phyloP scores from a whole-genome alignment of 2,797 vertebrate species.

The Coranthus polyacanthus region DNA sequence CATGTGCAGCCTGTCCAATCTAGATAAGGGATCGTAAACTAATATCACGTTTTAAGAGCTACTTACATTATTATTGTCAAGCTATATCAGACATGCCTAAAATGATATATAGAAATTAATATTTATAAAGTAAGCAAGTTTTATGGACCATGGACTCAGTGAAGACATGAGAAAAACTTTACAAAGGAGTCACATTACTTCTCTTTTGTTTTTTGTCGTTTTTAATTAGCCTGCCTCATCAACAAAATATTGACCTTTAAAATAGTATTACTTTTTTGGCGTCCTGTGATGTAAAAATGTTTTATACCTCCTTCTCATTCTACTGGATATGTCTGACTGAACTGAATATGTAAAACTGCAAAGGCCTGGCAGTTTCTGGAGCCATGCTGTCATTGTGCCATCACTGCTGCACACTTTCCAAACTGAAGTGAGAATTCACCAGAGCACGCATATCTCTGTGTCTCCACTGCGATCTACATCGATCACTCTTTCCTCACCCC shows the following conservation, averaged over 20 bases:
- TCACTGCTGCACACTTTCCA: constrained; percentile 45
- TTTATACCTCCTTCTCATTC: constrained; percentile 26
- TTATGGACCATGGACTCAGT: constrained; percentile 55
- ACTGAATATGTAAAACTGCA: constrained; percentile 51
- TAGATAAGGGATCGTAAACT: constrained; percentile 75
- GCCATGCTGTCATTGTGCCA: constrained; percentile 44
- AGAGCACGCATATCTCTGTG: constrained; percentile 45
- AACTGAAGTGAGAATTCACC: constrained; percentile 62
- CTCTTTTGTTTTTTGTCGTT: constrained; percentile 33
- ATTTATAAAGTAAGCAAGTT: constrained; percentile 62
- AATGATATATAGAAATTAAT: constrained; percentile 45
- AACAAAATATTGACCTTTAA: constrained; percentile 13
- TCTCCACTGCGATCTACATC: constrained; percentile 55
- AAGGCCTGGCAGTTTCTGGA: constrained; percentile 34
- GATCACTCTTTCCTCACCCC: constrained; percentile 61
- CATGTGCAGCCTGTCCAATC: constrained; percentile 58
- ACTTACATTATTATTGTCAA: constrained; percentile 68
- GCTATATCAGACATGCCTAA: constrained; percentile 54
- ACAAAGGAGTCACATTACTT: constrained; percentile 33
- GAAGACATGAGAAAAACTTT: constrained; percentile 40
- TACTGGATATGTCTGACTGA: constrained; percentile 43
- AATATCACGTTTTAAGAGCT: constrained; percentile 72
- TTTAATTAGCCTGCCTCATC: constrained; percentile 7
- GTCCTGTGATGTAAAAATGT: constrained; percentile 34
- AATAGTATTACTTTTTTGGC: constrained; percentile 17